Conservation (phyloP, 2,113 vertebrate genomes). For the Crypturellus undulatus region DNA sequence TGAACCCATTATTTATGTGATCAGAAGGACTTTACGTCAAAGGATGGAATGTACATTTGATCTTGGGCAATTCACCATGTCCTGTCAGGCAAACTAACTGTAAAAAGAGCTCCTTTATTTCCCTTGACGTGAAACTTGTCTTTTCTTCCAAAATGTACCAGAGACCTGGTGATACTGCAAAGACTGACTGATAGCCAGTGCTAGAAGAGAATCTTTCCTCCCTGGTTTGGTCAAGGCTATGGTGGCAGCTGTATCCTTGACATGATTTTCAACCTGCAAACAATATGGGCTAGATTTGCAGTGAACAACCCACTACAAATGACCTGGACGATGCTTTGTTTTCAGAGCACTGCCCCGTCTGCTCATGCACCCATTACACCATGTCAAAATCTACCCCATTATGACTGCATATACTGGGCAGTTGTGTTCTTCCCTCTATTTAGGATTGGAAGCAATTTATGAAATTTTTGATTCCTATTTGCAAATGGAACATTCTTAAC, state of each 20-base stretch:
- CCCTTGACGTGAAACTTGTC: background rate
- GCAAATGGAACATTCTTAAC: background rate
- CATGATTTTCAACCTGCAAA: background rate
- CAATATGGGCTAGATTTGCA: accelerated
- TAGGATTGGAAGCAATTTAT: background rate
- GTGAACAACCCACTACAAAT: background rate
- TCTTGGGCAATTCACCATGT: background rate
- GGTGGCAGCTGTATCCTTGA: background rate
- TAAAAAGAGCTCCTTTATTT: background rate
- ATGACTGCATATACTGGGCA: background rate
- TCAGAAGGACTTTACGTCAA: background rate
- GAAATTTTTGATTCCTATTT: background rate
- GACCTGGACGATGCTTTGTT: background rate
- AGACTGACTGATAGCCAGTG: background rate
- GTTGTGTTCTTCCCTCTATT: background rate
- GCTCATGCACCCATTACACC: background rate
- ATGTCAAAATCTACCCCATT: background rate
- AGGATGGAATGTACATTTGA: background rate
- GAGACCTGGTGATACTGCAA: background rate
- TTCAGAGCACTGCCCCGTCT: background rate
- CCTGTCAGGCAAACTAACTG: background rate
- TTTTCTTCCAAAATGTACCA: background rate
- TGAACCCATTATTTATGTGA: background rate
- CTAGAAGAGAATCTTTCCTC: background rate
- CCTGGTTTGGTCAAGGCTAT: background rate